phyloP scores from a whole-genome alignment of 2,797 vertebrate genomes.

The Scolopax rusticola region DNA sequence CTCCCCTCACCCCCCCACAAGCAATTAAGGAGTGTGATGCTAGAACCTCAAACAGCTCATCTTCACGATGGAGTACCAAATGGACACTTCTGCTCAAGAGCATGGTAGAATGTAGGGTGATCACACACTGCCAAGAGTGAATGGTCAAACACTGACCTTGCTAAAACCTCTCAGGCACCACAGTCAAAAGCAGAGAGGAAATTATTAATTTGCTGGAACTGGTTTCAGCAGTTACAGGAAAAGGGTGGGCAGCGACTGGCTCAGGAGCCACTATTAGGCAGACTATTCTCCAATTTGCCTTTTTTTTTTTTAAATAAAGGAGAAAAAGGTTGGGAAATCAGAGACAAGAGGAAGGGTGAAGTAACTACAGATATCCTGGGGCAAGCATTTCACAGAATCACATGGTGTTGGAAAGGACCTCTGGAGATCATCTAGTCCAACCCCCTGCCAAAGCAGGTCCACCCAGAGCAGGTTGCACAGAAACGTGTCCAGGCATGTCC shows the following conservation, averaged over 20 bases:
- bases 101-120: background rate
- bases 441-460: too few species aligned
- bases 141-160: background rate
- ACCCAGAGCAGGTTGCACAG: too few species aligned
- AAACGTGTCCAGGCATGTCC: too few species aligned
- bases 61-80: background rate
- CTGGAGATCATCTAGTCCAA: too few species aligned
- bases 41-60: background rate
- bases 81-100: background rate
- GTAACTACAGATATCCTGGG: background rate
- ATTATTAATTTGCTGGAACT: background rate
- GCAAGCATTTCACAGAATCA: background rate
- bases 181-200: background rate
- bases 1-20: background rate
- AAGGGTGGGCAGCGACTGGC: background rate
- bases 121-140: background rate
- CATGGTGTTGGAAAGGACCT: too few species aligned
- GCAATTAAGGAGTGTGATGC: background rate
- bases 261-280: background rate
- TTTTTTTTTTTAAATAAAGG: background rate
- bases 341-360: background rate
- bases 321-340: background rate
- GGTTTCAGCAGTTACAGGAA: background rate
- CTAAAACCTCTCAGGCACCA: background rate
- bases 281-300: background rate